These are phyloP conservation scores for Carapus acus DNA, from an alignment of 2,797 vertebrate genomes.

Conservation along the genomic window DNA sequence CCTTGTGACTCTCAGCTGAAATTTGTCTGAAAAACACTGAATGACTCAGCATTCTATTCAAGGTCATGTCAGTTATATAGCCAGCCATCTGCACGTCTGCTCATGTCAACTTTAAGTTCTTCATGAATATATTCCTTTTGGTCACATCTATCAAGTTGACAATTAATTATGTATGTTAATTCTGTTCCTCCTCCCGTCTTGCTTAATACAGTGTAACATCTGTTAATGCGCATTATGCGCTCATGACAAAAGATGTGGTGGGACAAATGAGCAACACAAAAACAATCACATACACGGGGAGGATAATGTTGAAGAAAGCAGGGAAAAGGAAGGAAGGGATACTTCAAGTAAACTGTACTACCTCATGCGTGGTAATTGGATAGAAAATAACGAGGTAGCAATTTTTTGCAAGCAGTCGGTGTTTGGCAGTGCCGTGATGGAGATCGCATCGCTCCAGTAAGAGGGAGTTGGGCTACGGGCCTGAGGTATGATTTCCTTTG, in stretches of 20 bases:
- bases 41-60: conserved; percentile 39
- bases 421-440: conserved; percentile 30
- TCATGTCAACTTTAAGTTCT: neutral
- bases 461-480: no score
- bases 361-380: conserved; percentile 54
- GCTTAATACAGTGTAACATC: conserved; percentile 54
- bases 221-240: conserved; percentile 57
- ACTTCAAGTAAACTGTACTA: conserved; percentile 41
- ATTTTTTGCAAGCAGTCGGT: conserved; percentile 54
- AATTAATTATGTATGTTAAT: no score
- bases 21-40: conserved; percentile 30
- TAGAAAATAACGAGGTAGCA: conserved; percentile 54
- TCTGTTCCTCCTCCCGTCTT: conserved; percentile 34
- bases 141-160: neutral
- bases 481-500: no score
- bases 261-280: conserved; percentile 19
- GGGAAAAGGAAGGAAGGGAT: conserved; percentile 18
- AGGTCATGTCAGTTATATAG: conserved; percentile 5
- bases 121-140: conserved; percentile 3
- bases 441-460: conserved; percentile 55
- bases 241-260: conserved; percentile 17
- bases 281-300: conserved; percentile 10
- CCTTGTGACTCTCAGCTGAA: conserved; percentile 39
- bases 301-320: neutral
- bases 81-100: conserved; percentile 12